phyloP scores from a whole-genome alignment of 2,113 vertebrate genomes.

The Alethe castanea region DNA sequence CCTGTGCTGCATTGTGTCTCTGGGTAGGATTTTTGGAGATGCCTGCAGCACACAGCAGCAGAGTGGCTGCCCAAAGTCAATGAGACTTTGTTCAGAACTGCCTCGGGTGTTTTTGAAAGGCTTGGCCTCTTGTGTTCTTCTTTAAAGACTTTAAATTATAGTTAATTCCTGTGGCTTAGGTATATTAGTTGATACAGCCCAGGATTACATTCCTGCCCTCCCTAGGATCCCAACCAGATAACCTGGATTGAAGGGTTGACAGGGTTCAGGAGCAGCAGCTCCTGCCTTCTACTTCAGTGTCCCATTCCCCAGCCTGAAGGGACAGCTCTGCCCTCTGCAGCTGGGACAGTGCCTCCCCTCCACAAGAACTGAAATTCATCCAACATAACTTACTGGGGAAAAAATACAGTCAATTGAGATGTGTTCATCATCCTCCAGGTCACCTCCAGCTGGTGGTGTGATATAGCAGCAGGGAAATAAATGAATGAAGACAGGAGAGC shows the following conservation, averaged over 20 bases:
- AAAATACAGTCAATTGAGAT: not conserved
- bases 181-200: not conserved
- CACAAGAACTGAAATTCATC: not conserved
- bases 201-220: not conserved
- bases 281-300: not conserved
- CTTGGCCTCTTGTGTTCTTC: not conserved
- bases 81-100: not conserved
- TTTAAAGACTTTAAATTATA: conserved; percentile 34
- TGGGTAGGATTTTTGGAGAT: not conserved
- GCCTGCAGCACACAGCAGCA: not conserved
- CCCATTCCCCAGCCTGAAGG: not conserved
- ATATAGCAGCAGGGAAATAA: not conserved
- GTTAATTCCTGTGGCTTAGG: not conserved
- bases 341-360: not conserved
- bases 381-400: not conserved
- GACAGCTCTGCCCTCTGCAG: not conserved
- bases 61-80: not conserved
- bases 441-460: not conserved
- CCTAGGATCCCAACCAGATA: not conserved
- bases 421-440: not conserved
- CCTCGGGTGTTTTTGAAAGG: not conserved
- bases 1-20: not conserved
- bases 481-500: not conserved
- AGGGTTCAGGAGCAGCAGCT: not conserved
- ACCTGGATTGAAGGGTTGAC: not conserved